These are phyloP conservation scores for Styela clava DNA, from an alignment of 23 tunicate genomes.

Conservation along the genomic window DNA sequence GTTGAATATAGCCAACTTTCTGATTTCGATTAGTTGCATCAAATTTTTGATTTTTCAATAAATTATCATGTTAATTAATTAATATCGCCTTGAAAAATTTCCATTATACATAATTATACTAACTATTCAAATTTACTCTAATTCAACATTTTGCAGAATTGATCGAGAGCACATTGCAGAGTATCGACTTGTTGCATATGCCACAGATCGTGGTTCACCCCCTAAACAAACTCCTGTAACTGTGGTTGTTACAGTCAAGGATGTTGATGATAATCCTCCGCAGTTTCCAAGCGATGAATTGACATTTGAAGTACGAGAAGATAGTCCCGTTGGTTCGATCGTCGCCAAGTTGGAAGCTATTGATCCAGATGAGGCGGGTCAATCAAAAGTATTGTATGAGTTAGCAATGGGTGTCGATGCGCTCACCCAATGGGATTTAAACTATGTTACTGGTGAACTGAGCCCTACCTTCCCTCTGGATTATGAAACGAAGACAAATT, in stretches of 20 bases:
- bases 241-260: conserved; percentile 47
- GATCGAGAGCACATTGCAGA: conserved; percentile 67
- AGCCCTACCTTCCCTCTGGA: conserved; percentile 47
- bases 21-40: no score
- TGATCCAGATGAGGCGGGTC: conserved; percentile 74
- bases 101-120: no score
- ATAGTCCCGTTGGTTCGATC: conserved; percentile 29
- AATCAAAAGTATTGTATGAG: conserved; percentile 48
- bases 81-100: no score
- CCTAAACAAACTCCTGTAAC: conserved; percentile 44
- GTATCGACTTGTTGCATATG: conserved; percentile 61
- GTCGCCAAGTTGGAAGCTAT: conserved; percentile 60
- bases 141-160: conserved; percentile 56
- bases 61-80: no score
- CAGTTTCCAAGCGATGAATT: conserved; percentile 46
- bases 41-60: no score
- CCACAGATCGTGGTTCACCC: conserved; percentile 67
- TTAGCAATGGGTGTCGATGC: conserved; percentile 50
- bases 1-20: no score
- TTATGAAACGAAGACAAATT: conserved; percentile 71
- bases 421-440: conserved; percentile 37
- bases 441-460: conserved; percentile 70
- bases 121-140: no score
- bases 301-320: conserved; percentile 54
- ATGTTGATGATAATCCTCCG: conserved; percentile 95